Conservation (phyloP, 2,113 vertebrate species). For the Ceyx margarethae region DNA sequence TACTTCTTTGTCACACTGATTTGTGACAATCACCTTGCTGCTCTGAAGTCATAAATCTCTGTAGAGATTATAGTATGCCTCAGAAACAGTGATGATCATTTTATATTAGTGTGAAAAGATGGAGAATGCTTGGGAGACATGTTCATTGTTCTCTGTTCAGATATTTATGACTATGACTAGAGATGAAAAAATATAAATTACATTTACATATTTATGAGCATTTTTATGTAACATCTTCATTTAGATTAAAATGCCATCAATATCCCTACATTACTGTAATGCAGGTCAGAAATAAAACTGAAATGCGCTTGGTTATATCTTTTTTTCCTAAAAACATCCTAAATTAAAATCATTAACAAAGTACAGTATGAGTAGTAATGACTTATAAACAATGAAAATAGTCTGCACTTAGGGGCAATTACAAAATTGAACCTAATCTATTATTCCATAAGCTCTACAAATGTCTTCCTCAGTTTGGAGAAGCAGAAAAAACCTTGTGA, state of each 20-base stretch:
- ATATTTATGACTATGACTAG: constrained; percentile 35
- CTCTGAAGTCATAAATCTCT: constrained; percentile 8
- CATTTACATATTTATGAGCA: constrained; percentile 46
- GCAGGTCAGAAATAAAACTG: neutral
- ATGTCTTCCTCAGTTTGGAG: neutral
- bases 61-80: neutral
- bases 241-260: neutral
- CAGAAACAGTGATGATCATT: neutral
- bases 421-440: neutral
- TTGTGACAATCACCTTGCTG: constrained; percentile 42
- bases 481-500: neutral
- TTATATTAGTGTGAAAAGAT: neutral
- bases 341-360: neutral
- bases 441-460: neutral
- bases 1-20: constrained; percentile 41
- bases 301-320: neutral
- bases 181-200: constrained; percentile 46
- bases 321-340: neutral
- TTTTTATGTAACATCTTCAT: constrained; percentile 14
- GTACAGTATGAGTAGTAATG: neutral
- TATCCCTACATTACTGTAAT: neutral
- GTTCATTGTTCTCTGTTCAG: constrained; percentile 18
- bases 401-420: neutral
- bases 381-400: neutral
- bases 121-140: neutral